phyloP scores from a whole-genome alignment of 2,797 vertebrate genomes.

The Bufotes viridis region DNA sequence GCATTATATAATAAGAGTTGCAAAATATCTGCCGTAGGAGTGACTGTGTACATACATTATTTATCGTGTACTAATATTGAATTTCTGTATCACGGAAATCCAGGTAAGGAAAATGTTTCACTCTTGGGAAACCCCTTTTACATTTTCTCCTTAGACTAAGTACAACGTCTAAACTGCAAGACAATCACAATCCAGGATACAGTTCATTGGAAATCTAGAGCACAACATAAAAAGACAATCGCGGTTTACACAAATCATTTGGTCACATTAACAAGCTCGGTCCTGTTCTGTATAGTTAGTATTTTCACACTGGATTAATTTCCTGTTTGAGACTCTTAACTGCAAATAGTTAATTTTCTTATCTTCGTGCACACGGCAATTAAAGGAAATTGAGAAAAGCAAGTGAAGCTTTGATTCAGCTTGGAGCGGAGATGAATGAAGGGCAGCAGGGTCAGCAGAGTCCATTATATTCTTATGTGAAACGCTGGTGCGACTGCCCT shows the following conservation, averaged over 20 bases:
- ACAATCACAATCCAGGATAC: not conserved
- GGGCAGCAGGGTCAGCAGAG: conserved; percentile 79
- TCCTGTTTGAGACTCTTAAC: conserved; percentile 81
- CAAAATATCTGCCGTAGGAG: too few relatives aligned
- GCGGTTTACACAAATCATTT: conserved; percentile 16
- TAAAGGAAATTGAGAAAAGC: conserved; percentile 89
- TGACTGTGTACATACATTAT: too few relatives aligned
- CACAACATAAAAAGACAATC: conserved; percentile 15
- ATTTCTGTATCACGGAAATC: too few relatives aligned
- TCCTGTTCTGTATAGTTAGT: conserved; percentile 61
- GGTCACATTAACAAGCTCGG: not conserved
- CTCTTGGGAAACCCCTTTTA: too few relatives aligned
- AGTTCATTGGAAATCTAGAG: conserved; percentile 33
- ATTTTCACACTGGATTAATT: conserved; percentile 78
- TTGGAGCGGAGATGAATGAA: conserved; percentile 83
- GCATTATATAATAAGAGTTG: too few relatives aligned
- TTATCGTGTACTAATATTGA: too few relatives aligned
- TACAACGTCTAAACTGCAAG: not conserved
- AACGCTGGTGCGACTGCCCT: conserved; percentile 77
- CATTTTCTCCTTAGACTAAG: not conserved
- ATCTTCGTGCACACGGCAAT: conserved; percentile 89
- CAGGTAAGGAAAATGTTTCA: too few relatives aligned
- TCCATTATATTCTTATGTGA: conserved; percentile 84
- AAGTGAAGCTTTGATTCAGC: conserved; percentile 84
- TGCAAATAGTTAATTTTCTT: conserved; percentile 86